phyloP scores from a whole-genome alignment of 2,797 vertebrate genomes.

The Odontamblyopus rebecca region DNA sequence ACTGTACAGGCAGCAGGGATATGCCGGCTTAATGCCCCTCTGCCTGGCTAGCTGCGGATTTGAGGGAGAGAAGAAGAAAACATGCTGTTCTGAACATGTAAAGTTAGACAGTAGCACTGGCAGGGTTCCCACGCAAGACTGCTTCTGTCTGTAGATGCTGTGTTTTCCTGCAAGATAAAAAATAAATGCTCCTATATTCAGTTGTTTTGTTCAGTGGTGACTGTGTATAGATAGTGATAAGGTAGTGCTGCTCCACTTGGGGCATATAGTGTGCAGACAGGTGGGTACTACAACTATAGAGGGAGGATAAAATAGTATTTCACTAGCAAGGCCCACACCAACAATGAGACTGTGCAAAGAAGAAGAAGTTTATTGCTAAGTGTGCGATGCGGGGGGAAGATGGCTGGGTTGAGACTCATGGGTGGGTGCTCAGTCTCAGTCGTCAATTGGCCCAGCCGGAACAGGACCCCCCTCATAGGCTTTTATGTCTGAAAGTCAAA shows the following conservation, averaged over 20 bases:
- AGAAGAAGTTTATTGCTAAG: too few relatives aligned
- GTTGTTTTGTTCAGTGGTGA: background rate
- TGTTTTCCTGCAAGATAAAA: background rate
- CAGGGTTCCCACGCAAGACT: slow-evolving; percentile 7
- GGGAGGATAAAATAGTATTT: too few relatives aligned
- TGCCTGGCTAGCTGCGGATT: background rate
- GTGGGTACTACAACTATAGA: too few relatives aligned
- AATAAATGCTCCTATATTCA: background rate
- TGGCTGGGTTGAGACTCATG: too few relatives aligned
- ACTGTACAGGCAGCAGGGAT: slow-evolving; percentile 3
- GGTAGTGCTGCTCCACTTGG: background rate
- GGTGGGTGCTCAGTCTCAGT: too few relatives aligned
- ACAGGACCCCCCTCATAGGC: too few relatives aligned
- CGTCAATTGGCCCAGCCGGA: too few relatives aligned
- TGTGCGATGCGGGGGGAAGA: too few relatives aligned
- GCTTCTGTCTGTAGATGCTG: too few relatives aligned
- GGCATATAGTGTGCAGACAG: background rate
- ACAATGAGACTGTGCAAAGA: too few relatives aligned
- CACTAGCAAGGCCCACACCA: too few relatives aligned
- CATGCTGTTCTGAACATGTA: background rate
- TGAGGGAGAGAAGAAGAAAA: slow-evolving; percentile 5
- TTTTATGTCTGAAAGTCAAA: too few relatives aligned
- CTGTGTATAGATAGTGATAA: background rate
- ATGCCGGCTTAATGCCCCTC: background rate
- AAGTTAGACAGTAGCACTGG: background rate